Base-by-base conservation (phyloP, 2,797 vertebrate genomes). In the Tamandua tetradactyla region DNA sequence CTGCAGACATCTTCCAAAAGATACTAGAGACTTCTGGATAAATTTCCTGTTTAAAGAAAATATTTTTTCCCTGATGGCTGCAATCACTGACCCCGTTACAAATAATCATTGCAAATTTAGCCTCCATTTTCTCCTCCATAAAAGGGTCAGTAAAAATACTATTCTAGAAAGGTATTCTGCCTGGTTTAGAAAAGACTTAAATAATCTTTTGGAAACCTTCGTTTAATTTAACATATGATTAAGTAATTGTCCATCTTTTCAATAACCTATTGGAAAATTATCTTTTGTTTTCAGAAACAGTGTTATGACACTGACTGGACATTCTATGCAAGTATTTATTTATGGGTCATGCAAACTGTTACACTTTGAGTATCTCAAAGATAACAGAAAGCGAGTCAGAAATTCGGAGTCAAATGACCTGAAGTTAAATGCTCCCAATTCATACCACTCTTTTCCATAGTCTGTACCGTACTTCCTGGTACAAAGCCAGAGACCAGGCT, bases 171-270 rank as follows among this genome's bases (percentile, higher is more conserved):
- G 44, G 23, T 55, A 76, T 68, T 89, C 89, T 71, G 61, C 55
- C 40, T 75, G 11, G 85, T 20, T 91, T 85, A 52, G 55, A 95
- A 84, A 78, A 94, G 82, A 74, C 35, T 61, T 35, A 57, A n/a
- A 81, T 86, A n/a, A 81, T 57, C 84, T 68, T 75, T 76, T 76
- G 52, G 71, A 90, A 96, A 59, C 8, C 2, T 15, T 78, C 15
- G 27, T 71, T 62, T 92, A 64, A 57, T 92, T 89, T 82, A 82
- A 87, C 18, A n/a, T 57, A 37, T 66, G 27, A 61, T 79, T 83
- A 87, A 87, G 20, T 81, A 66, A 87, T 72, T 72, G 71, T 42
- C n/a, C 32, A 89, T 94, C n/a, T 88, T 91, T 88, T 74, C 72
- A 72, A 44, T 20, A 37, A 62, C 22, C 61, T n/a, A 84, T 35